A percentile compares a stretch with the other conserved stretches of the same genome.
Evolutionary conservation across 2,113 vertebrate species (phyloP).

Genomic region (Ariopsis seemanni): DNA sequence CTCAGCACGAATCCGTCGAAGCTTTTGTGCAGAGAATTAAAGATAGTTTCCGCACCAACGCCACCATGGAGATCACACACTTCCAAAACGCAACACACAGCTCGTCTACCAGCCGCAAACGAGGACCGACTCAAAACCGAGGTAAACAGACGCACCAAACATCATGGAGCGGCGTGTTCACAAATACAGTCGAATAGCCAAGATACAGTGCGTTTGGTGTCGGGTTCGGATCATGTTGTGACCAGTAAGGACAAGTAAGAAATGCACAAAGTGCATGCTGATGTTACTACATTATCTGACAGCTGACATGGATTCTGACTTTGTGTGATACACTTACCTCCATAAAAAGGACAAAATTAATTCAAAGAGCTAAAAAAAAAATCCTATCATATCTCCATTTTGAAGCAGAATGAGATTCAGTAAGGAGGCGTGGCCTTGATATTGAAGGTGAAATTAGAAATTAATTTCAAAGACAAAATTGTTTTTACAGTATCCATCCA

Average conservation of each 20-base stretch:
- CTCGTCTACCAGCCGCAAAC: slow-evolving; percentile 80
- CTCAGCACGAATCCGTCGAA: slow-evolving; percentile 88
- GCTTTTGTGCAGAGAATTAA: slow-evolving; percentile 97
- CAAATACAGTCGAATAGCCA: no score
- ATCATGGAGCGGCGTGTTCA: neutral
- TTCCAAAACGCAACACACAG: slow-evolving; percentile 85
- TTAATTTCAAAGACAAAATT: no score
- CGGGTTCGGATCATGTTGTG: neutral
- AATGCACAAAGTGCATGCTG: no score
- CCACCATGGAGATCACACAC: slow-evolving; percentile 86
- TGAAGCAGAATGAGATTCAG: neutral
- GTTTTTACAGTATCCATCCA: no score
- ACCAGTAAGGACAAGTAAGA: neutral
- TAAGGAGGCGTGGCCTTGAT: neutral
- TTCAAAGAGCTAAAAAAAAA: no score
- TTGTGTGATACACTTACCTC: no score
- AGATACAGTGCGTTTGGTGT: neutral
- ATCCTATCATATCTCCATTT: no score
- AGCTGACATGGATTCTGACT: no score
- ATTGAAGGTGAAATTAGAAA: neutral
- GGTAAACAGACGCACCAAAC: slow-evolving; percentile 66
- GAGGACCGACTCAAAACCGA: slow-evolving; percentile 82
- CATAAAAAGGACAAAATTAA: no score
- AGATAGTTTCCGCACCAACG: slow-evolving; percentile 92
- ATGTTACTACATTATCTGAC: no score